Evolutionary conservation across 2,888 invertebrate genomes (phyloP), one percentile per base, ranked within the genome.

Genomic region (Lasioglossum oenotherae): DNA sequence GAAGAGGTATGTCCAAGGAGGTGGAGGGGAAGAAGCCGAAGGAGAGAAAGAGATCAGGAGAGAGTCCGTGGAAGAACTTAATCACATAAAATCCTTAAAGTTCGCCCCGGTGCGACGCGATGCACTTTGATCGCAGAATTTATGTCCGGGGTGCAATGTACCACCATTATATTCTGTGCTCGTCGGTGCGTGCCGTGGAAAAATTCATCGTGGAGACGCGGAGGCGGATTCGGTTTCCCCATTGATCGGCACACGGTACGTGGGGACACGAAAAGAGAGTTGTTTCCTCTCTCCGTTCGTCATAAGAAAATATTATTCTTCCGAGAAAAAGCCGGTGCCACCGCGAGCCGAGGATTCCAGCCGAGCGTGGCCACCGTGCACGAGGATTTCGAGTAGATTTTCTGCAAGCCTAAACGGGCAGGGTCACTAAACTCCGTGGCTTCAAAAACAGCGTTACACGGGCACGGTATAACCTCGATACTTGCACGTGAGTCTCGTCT

Each of bases 71-170:
- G 87, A 72, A 80, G 85, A 93, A 92, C 87, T 93, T 93, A 92
- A 93, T 93, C 92, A 87, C 91, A 91, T 91, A 92, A 94, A 93
- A 93, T 92, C 89, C 90, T 91, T 92, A 92, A 93, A 92, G 90
- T 93, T 92, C 83, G 85, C 81, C 88, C 82, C 78, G 88, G 82
- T 82, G 89, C 89, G 89, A 91, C 86, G 88, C 90, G 88, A 89
- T 90, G 90, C 89, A 88, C 90, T 92, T 87, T 92, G 90, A 93
- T 93, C 90, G 88, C 49, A 84, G 86, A 90, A 92, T 93, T 92
- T 93, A 93, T 92, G 91, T 90, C 64, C 91, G 67, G 85, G 87
- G 91, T 87, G 88, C 92, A 91, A 90, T 89, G 92, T 90, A 91
- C 92, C 91, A 83, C 91, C 92, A 92, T 93, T 91, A 92, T 92